phyloP scores from a whole-genome alignment of 2,888 invertebrate species.

The Microdon myrmicae region DNA sequence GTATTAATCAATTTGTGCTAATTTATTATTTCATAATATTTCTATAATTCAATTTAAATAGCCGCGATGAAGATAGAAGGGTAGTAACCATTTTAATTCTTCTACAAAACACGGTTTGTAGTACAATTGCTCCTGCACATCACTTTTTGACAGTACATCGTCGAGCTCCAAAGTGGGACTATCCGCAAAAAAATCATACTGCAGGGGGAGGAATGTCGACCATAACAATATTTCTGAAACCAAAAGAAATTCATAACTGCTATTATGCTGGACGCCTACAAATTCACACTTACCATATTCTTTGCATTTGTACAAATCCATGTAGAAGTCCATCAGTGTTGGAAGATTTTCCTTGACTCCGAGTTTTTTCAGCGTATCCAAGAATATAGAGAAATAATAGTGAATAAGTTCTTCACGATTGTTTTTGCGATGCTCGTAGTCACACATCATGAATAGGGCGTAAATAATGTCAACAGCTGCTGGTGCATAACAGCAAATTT shows the following conservation, averaged over 20 bases:
- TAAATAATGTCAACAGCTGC: conserved; percentile 22
- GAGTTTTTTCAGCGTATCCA: conserved; percentile 21
- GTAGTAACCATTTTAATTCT: conserved; percentile 9
- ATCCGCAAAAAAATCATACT: background rate
- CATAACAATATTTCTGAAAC: conserved; percentile 20
- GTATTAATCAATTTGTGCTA: too few species aligned
- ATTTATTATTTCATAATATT: background rate
- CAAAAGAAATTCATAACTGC: too few species aligned
- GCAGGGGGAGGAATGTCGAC: conserved; percentile 19
- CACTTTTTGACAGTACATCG: background rate
- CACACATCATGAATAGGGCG: conserved; percentile 6
- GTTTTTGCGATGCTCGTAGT: conserved; percentile 13
- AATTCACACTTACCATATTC: conserved; percentile 11
- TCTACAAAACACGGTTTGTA: conserved; percentile 4
- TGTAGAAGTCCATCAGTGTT: conserved; percentile 15
- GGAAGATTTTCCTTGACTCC: conserved; percentile 7
- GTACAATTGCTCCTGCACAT: conserved; percentile 3
- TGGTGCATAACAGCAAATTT: conserved; percentile 23
- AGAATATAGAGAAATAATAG: conserved; percentile 25
- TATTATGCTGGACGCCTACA: too few species aligned
- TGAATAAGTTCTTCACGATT: conserved; percentile 26
- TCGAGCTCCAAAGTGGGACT: background rate
- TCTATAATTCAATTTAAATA: conserved; percentile 9
- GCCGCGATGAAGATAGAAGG: conserved; percentile 6
- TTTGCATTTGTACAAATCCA: conserved; percentile 10